phyloP scores from a whole-genome alignment of 2,888 invertebrate species.

The Apotomis turbidana region DNA sequence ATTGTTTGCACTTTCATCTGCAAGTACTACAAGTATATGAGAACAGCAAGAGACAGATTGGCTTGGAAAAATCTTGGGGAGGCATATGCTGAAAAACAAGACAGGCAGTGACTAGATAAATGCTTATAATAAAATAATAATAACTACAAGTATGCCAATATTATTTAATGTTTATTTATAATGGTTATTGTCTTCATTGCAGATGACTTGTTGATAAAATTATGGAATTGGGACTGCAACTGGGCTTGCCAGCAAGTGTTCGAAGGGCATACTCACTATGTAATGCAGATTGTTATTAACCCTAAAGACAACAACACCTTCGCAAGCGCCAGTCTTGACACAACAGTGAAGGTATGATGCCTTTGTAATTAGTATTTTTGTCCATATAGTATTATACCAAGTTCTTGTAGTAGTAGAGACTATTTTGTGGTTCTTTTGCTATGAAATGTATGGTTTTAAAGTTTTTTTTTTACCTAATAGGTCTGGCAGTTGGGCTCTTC shows the following conservation, averaged over 20 bases:
- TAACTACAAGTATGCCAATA: no score
- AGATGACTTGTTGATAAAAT: constrained; percentile 99
- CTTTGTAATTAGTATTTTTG: constrained; percentile 3
- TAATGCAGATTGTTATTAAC: constrained; percentile 99
- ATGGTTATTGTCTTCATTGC: constrained; percentile 47
- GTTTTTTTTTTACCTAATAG: constrained; percentile 58
- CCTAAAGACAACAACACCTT: constrained; percentile 99
- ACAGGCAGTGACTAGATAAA: no score
- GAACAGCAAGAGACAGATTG: no score
- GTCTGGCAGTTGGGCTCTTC: constrained; percentile 99
- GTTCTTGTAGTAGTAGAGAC: not conserved
- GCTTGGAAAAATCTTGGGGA: no score
- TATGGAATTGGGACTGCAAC: constrained; percentile 99
- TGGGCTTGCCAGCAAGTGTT: constrained; percentile 99
- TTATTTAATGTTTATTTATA: no score
- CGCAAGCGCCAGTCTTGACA: constrained; percentile 99
- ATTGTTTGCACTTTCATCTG: no score
- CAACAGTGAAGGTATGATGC: constrained; percentile 91
- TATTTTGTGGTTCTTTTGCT: not conserved
- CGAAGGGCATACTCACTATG: constrained; percentile 99
- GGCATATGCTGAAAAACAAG: no score
- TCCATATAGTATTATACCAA: not conserved
- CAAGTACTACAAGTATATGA: no score
- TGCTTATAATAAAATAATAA: no score
- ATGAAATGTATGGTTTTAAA: no score